Conservation (phyloP, 1,140 invertebrate genomes). For the Grapholita molesta region DNA sequence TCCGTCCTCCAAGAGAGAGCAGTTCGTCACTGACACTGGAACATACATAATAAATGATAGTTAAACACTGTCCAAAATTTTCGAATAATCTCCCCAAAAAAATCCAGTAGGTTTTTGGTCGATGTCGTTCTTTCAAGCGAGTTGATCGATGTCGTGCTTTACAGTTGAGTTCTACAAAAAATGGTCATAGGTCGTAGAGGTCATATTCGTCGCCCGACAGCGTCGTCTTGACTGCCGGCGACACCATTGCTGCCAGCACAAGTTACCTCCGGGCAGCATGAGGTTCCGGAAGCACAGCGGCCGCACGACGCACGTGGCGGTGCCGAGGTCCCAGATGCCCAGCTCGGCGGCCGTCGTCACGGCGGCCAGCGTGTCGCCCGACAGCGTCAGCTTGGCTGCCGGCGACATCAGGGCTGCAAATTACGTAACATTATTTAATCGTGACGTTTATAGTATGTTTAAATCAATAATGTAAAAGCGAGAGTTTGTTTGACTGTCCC, state of each 20-base stretch:
- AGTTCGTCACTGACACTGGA: constrained; percentile 79
- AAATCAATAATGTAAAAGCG: no score
- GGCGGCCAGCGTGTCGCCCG: constrained; percentile 48
- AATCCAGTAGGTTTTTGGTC: no score
- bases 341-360: constrained; percentile 62
- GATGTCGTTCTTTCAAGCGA: no score
- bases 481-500: neutral
- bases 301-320: constrained; percentile 41
- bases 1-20: constrained; percentile 80
- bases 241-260: neutral
- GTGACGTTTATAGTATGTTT: no score
- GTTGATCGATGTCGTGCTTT: no score
- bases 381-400: constrained; percentile 72
- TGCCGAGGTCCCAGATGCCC: constrained; percentile 61
- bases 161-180: no score
- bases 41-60: constrained; percentile 35
- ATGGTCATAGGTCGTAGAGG: no score
- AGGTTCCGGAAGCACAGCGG: constrained; percentile 73
- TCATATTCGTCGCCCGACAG: no score
- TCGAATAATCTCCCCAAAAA: no score
- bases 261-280: constrained; percentile 68
- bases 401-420: constrained; percentile 79
- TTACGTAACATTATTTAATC: no score
- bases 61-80: no score
- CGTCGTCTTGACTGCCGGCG: no score